phyloP scores from a whole-genome alignment of 1,140 invertebrate genomes.

The Lucilia cuprina region DNA sequence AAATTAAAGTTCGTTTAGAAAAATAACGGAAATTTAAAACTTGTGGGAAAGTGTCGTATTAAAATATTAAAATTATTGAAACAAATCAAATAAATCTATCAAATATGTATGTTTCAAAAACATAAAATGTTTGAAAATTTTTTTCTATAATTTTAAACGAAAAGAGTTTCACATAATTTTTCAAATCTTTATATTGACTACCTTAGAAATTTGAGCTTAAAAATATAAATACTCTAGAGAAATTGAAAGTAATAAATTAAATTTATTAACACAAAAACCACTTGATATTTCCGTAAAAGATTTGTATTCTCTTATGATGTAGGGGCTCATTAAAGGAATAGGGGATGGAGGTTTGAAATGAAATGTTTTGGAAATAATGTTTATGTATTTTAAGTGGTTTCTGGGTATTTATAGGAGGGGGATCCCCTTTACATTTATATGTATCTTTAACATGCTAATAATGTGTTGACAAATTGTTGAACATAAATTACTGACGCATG shows the following conservation, averaged over 20 bases:
- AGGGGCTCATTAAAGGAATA: not conserved
- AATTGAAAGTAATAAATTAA: conserved; percentile 19
- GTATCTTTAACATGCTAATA: not conserved
- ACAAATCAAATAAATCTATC: not conserved
- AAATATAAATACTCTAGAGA: conserved; percentile 20
- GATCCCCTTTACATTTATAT: not conserved
- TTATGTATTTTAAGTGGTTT: conserved; percentile 13
- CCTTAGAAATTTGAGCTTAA: conserved; percentile 17
- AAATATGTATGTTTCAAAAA: not conserved
- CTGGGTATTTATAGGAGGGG: not conserved
- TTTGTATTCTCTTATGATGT: not conserved
- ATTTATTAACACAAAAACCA: conserved; percentile 18
- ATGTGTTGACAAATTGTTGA: conserved; percentile 18
- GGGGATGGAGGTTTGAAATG: not conserved
- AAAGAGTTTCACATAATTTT: conserved; percentile 53
- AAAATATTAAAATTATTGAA: too few relatives aligned
- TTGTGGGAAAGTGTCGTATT: not conserved
- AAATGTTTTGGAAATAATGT: not conserved
- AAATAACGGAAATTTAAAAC: not conserved
- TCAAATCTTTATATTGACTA: conserved; percentile 38
- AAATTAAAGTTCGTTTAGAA: too few relatives aligned
- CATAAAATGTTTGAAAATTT: not conserved
- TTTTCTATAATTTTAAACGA: conserved; percentile 17
- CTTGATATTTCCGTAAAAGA: conserved; percentile 6
- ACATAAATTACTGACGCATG: not conserved